Conservation (phyloP, 2,888 invertebrate genomes). For the Amorpha juglandis region DNA sequence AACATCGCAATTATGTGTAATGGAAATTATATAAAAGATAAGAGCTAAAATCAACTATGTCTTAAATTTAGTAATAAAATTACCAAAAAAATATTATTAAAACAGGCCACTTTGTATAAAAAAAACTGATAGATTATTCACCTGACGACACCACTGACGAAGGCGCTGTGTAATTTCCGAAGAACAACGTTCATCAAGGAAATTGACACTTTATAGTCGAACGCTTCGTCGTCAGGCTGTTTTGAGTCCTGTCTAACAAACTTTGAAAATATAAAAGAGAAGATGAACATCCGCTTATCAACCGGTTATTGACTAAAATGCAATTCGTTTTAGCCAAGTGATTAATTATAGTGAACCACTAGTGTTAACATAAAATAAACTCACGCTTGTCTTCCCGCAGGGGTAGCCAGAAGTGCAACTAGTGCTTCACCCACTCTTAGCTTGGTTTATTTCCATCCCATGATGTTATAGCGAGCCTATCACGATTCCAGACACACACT, state of each 20-base stretch:
- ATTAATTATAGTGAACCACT: too few relatives aligned
- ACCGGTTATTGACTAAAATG: background rate
- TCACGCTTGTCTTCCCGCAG: too few relatives aligned
- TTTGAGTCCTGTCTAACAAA: slow-evolving; percentile 33
- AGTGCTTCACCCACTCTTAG: too few relatives aligned
- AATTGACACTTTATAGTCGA: slow-evolving; percentile 53
- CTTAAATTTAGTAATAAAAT: too few relatives aligned
- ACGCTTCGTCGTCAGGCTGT: slow-evolving; percentile 49
- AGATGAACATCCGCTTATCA: slow-evolving; percentile 35
- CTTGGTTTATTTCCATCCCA: too few relatives aligned
- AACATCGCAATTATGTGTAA: too few relatives aligned
- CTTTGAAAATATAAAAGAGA: slow-evolving; percentile 19
- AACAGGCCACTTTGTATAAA: background rate
- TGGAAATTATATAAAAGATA: background rate
- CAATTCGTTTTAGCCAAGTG: background rate
- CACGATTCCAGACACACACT: too few relatives aligned
- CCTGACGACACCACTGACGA: slow-evolving; percentile 9
- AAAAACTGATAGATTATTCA: background rate
- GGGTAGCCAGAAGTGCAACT: too few relatives aligned
- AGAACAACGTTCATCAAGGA: slow-evolving; percentile 45
- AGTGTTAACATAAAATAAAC: too few relatives aligned
- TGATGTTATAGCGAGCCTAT: too few relatives aligned
- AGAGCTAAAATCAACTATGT: background rate
- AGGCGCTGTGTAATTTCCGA: slow-evolving; percentile 39
- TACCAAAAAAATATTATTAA: background rate